phyloP scores from a whole-genome alignment of 2,797 vertebrate genomes.

The Morus bassanus region DNA sequence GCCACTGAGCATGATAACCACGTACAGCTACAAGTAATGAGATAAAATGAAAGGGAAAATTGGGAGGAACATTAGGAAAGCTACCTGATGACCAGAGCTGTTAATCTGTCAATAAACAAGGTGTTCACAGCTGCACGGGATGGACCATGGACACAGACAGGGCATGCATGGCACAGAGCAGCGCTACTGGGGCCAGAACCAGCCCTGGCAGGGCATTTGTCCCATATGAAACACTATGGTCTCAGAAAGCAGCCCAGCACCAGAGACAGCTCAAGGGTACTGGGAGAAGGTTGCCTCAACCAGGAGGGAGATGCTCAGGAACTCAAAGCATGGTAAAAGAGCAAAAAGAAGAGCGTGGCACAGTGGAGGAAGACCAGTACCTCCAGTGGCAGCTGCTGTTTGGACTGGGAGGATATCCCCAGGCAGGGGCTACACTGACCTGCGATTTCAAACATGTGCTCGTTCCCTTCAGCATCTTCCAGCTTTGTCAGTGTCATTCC shows the following conservation, averaged over 20 bases:
- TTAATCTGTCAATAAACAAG: neutral
- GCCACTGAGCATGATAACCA: neutral
- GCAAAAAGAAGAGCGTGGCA: fast-evolving
- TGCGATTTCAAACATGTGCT: constrained; percentile 90
- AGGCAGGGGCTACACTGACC: constrained; percentile 73
- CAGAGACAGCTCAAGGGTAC: neutral
- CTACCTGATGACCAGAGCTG: neutral
- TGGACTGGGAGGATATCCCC: neutral
- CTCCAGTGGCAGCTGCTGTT: neutral
- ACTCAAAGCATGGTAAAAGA: neutral
- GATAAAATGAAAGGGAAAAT: neutral
- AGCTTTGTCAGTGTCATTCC: constrained; percentile 87
- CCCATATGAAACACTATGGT: fast-evolving
- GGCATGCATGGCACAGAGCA: neutral
- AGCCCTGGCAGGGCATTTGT: neutral
- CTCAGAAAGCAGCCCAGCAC: neutral
- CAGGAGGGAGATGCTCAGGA: neutral
- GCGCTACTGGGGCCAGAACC: neutral
- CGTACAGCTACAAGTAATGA: neutral
- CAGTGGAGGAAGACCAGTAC: neutral
- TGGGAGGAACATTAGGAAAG: neutral
- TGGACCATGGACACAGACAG: neutral
- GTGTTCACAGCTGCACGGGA: neutral
- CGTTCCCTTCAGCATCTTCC: constrained; percentile 84
- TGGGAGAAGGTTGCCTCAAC: neutral